Evolutionary conservation across 2,113 vertebrate species (phyloP), one percentile per base, ranked within the genome.

Genomic region (Arvicanthis niloticus): DNA sequence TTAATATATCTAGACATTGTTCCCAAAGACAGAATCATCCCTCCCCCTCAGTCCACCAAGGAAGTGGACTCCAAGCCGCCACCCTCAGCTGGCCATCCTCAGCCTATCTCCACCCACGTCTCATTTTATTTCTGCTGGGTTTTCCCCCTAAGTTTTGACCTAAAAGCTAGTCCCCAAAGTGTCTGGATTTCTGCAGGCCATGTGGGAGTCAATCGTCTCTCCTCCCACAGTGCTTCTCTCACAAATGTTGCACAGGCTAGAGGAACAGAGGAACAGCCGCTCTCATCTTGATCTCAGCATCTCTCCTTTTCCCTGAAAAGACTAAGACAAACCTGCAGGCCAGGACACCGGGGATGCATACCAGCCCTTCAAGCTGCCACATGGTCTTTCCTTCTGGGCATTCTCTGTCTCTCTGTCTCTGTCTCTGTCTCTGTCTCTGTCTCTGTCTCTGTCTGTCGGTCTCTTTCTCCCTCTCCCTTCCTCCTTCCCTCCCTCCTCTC

Each of bases 181-280:
- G 81, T 88, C 85, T 95, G 48, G 1, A 75, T 95, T 82, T 77
- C 90, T 86, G 53, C 42, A 86, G 91, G 92, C 93, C 93, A 91
- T 97, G 91, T 93, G 96, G 85, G 92, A 92, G 80, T 95, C 85
- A 88, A 81, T 93, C 93, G 80, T 80, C 94, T 91, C 92, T 92
- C 98, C 92, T 92, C 86, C 87, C 88, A 93, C 96, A 68, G 29
- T 0, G 45, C 81, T 93, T 75, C 73, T 91, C 78, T 93, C 73
- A 22, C 62, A 84, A 92, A 68, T 77, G 88, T n/a, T 85, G 48
- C 70, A 45, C 73, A 72, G 68, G 56, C 82, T 77, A 75, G 51
- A 96, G 72, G 42, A 75, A 78, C n/a, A 70, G 73, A 56, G 72
- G 42, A 75, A 78, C n/a, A 70, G 73, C 62, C 86, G 29, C 86